Percentiles rank a stretch among this genome's conserved stretches.
Conservation (phyloP, 2,888 invertebrate species). For the Craniophora ligustri region DNA sequence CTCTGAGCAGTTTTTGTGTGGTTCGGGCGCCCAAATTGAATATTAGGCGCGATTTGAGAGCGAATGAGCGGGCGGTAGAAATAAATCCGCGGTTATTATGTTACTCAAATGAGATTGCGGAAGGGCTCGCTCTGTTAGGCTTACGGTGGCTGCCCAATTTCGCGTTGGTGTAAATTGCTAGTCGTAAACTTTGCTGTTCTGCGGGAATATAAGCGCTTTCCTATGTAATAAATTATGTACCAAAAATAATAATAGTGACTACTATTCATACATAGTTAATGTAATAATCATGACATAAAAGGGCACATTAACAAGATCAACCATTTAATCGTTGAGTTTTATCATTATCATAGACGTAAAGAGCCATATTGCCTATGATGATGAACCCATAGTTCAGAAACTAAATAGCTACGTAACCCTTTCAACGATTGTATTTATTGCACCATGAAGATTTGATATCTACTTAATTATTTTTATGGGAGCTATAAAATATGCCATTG, state of each 20-base stretch:
- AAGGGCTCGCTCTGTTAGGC: conserved; percentile 78
- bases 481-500: conserved; percentile 22
- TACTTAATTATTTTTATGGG: no score
- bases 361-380: no score
- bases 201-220: conserved; percentile 72
- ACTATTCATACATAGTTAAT: no score
- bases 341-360: no score
- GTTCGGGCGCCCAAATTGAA: conserved; percentile 87
- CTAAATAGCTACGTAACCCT: no score
- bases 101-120: conserved; percentile 86
- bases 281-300: no score
- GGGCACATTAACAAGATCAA: no score
- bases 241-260: conserved; percentile 49
- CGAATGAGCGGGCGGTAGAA: conserved; percentile 85
- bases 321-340: no score
- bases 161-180: conserved; percentile 80
- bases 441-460: no score
- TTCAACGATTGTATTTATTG: no score
- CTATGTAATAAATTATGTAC: conserved; percentile 59
- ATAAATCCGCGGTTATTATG: conserved; percentile 88
- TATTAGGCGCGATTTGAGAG: conserved; percentile 88
- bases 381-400: no score
- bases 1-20: conserved; percentile 87
- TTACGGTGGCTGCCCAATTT: conserved; percentile 82
- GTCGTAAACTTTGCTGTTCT: conserved; percentile 78